A percentile compares a stretch with the other conserved stretches of the same genome.
Conservation (phyloP, 1,140 invertebrate genomes). For the Papilio xuthus region DNA sequence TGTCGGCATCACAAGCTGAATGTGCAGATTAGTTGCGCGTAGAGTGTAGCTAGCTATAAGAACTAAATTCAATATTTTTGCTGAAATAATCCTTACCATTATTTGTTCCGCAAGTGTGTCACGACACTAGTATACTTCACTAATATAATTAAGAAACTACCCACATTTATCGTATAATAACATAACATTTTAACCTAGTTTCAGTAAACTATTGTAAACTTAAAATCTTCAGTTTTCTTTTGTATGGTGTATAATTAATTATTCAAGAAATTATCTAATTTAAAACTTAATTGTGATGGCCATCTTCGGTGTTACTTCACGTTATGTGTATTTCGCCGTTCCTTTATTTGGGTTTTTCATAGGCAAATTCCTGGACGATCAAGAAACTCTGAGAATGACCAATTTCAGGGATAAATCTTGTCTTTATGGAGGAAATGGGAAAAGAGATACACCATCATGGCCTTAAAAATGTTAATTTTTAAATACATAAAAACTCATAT, state of each 20-base stretch:
- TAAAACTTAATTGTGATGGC: constrained; percentile 70
- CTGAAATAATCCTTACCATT: not conserved
- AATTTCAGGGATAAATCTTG: constrained; percentile 89
- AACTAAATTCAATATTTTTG: too few relatives aligned
- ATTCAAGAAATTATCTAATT: not conserved
- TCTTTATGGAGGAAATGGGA: constrained; percentile 85
- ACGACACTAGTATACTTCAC: not conserved
- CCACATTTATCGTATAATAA: not conserved
- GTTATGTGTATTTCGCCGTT: constrained; percentile 70
- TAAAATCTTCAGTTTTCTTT: not conserved
- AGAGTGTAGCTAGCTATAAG: not conserved
- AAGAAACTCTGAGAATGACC: constrained; percentile 86
- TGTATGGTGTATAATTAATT: not conserved
- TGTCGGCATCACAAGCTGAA: not conserved
- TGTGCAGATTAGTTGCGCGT: not conserved
- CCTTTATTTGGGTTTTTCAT: constrained; percentile 82
- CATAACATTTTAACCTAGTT: not conserved
- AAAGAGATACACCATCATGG: constrained; percentile 87
- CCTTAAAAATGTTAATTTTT: constrained; percentile 72
- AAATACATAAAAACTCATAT: not conserved
- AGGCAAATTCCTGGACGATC: constrained; percentile 84
- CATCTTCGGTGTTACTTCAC: constrained; percentile 79
- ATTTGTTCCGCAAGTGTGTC: not conserved
- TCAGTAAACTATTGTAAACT: not conserved
- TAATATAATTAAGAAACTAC: not conserved